A percentile compares a stretch with the other conserved stretches of the same genome.
Conservation (phyloP, 2,797 vertebrate genomes). For the Octomys mimax region DNA sequence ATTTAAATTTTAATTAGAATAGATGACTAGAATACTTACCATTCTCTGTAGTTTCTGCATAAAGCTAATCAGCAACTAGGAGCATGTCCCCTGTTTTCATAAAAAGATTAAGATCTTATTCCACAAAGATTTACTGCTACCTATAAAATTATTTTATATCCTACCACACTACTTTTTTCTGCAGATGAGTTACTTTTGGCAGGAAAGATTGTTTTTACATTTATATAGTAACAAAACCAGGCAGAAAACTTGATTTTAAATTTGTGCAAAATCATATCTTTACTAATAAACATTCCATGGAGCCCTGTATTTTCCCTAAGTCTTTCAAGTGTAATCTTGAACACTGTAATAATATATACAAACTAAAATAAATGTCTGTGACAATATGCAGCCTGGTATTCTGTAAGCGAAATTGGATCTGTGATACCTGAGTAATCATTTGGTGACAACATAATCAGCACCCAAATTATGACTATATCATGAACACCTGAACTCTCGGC, state of each 20-base stretch:
- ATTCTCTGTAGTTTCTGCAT: conserved; percentile 82
- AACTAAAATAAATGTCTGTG: conserved; percentile 41
- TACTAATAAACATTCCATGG: conserved; percentile 23
- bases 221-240: conserved; percentile 68
- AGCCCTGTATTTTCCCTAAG: neutral
- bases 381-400: neutral
- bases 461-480: neutral
- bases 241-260: conserved; percentile 59
- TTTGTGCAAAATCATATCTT: conserved; percentile 44
- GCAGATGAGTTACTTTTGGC: conserved; percentile 53
- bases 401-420: neutral
- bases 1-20: conserved; percentile 92
- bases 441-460: conserved; percentile 39
- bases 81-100: conserved; percentile 69
- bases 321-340: conserved; percentile 49
- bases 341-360: conserved; percentile 33
- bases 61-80: conserved; percentile 82
- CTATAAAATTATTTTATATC: conserved; percentile 75
- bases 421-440: conserved; percentile 37
- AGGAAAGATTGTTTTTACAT: conserved; percentile 52
- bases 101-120: conserved; percentile 81
- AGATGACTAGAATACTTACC: conserved; percentile 87
- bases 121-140: conserved; percentile 70
- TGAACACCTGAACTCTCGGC: neutral
- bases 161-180: conserved; percentile 39